Conservation (phyloP, 2,113 vertebrate genomes). For the Chauna torquata region DNA sequence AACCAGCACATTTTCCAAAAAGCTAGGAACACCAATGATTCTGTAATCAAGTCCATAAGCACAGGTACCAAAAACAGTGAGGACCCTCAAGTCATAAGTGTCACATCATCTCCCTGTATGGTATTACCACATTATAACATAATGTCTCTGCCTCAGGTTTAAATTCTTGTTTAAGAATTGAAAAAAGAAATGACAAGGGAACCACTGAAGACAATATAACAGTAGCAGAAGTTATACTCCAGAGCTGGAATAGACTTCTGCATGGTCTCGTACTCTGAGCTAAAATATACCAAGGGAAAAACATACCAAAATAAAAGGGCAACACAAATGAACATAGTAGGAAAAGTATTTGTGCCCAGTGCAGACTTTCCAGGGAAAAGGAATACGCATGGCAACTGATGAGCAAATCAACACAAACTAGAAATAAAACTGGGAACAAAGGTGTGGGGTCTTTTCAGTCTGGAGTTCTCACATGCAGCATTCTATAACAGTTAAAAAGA, state of each 20-base stretch:
- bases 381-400: constrained; percentile 75
- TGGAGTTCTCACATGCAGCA: constrained; percentile 78
- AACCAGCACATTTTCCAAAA: not conserved
- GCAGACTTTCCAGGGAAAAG: constrained; percentile 71
- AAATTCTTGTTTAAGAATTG: not conserved
- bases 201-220: constrained; percentile 46
- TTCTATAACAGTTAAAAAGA: constrained; percentile 68
- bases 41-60: not conserved
- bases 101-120: not conserved
- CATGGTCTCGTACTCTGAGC: constrained; percentile 33
- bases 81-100: not conserved
- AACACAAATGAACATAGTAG: constrained; percentile 77
- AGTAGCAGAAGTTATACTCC: constrained; percentile 47
- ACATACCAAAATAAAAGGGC: constrained; percentile 72
- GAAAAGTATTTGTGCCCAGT: constrained; percentile 74
- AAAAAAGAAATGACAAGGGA: not conserved
- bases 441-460: constrained; percentile 65
- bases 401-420: constrained; percentile 77
- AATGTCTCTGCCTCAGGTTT: not conserved
- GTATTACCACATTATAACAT: not conserved
- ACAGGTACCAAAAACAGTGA: not conserved
- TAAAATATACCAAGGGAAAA: constrained; percentile 69
- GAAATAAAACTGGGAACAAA: constrained; percentile 74
- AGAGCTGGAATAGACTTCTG: constrained; percentile 36
- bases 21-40: not conserved